Evolutionary conservation across 23 tunicate genomes (phyloP), one percentile per base, ranked within the genome.

Genomic region (Pegea sp.): DNA sequence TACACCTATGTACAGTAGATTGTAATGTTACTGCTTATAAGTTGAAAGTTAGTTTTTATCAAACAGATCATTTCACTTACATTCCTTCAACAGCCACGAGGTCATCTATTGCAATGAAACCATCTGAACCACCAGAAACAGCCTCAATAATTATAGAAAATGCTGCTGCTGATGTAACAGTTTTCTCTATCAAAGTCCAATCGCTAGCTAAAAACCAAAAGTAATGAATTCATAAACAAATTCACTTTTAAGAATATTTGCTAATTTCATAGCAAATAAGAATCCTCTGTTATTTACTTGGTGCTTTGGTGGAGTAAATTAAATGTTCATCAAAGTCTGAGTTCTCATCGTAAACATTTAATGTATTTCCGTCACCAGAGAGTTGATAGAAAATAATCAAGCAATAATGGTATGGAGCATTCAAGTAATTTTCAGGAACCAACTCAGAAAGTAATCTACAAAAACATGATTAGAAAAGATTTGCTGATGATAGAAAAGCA

Each of bases 101-200:
- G 38, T 84, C 95, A 58, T 84, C 95, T 22, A 84, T 61, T 0
- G 76, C 64, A n/a, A 84, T 68, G n/a, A 48, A 55, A n/a, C 95
- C 95, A 22, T 53, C 49, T 31, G 33, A 61, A 4, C 68, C 66
- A 16, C 44, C 64, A 16, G 68, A 64, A 18, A 64, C 57, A 0
- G 69, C 95, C 34, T 67, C 71, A 20, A 84, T 33, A 11, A 68
- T 56, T 5, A 84, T 57, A 22, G 33, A 19, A 30, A 74, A 74
- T 1, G 72, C 62, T 16, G 56, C 56, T 3, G 84, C 49, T 27
- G 50, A 46, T 16, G 65, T 56, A 2, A 74, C n/a, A 2, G 42
- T 48, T 25, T 65, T 53, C 34, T 65, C 24, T 1, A 20, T 51
- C 30, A 55, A 59, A 11, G 30, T 26, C 84, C 84, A 74, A 22